These are phyloP conservation scores for Saturnia japonica DNA, from an alignment of 2,888 invertebrate genomes.

Conservation along the genomic window DNA sequence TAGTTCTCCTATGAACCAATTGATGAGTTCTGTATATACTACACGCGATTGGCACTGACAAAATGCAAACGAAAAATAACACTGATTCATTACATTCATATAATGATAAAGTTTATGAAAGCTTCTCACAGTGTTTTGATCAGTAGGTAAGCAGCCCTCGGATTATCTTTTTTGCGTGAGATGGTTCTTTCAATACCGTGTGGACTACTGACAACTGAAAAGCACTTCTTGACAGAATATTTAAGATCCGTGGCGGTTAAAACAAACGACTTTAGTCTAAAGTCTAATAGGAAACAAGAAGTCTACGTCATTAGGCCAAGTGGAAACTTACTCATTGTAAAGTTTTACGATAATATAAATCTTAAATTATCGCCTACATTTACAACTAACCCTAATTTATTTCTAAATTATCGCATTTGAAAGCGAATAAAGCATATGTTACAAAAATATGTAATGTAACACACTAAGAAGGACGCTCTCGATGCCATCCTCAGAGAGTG, in stretches of 20 bases:
- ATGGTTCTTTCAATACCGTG: not conserved
- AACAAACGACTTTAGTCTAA: not conserved
- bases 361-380: not conserved
- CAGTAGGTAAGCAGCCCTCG: not conserved
- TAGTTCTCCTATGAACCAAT: too few relatives aligned
- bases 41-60: too few relatives aligned
- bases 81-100: too few relatives aligned
- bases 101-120: not conserved
- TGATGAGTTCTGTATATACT: too few relatives aligned
- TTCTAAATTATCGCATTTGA: not conserved
- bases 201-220: too few relatives aligned
- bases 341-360: conserved; percentile 11
- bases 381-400: not conserved
- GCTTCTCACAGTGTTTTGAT: not conserved
- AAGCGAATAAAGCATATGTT: not conserved
- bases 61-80: too few relatives aligned
- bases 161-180: not conserved
- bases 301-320: conserved; percentile 45
- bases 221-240: too few relatives aligned
- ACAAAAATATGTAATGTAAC: too few relatives aligned
- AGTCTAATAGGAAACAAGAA: not conserved
- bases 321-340: conserved; percentile 43
- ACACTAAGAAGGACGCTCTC: too few relatives aligned
- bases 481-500: too few relatives aligned
- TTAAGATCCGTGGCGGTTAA: not conserved